Evolutionary conservation across 1,140 invertebrate genomes (phyloP).

Genomic region (Drosophila mauritiana): DNA sequence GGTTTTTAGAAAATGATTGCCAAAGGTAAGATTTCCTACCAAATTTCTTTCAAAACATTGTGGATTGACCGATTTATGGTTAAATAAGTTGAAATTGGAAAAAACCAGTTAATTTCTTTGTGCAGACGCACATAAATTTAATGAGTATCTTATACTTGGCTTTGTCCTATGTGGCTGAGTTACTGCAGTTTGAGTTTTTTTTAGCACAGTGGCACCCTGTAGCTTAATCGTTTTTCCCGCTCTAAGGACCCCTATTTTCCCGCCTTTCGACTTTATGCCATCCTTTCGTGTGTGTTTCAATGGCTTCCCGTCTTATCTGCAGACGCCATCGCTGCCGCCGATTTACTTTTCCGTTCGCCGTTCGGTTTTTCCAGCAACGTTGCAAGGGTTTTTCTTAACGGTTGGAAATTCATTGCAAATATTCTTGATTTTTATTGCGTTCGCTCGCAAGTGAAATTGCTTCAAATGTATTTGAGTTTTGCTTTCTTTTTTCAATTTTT

Average conservation of each 20-base stretch:
- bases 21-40: too few species aligned
- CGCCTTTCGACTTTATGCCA: conserved; percentile 31
- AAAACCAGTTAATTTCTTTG: background rate
- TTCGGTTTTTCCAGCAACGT: conserved; percentile 2
- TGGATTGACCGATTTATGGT: background rate
- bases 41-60: too few species aligned
- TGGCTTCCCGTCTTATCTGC: conserved; percentile 70
- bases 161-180: conserved; percentile 14
- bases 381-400: conserved; percentile 47
- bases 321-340: conserved; percentile 75
- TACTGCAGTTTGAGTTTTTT: conserved; percentile 15
- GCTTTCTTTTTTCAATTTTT: conserved; percentile 34
- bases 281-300: conserved; percentile 69
- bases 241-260: conserved; percentile 17
- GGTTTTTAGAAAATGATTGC: too few species aligned
- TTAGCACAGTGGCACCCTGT: conserved; percentile 29
- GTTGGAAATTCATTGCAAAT: conserved; percentile 72
- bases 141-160: conserved; percentile 3
- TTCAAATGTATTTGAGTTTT: conserved; percentile 79
- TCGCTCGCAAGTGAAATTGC: conserved; percentile 81
- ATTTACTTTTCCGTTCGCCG: conserved; percentile 69
- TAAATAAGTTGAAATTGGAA: background rate
- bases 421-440: conserved; percentile 83
- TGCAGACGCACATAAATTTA: conserved; percentile 8
- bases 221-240: conserved; percentile 48